Percentiles rank a stretch among this genome's conserved stretches.
Conservation (phyloP, 2,797 vertebrate species). For the Parauchenoglanis punctatus region DNA sequence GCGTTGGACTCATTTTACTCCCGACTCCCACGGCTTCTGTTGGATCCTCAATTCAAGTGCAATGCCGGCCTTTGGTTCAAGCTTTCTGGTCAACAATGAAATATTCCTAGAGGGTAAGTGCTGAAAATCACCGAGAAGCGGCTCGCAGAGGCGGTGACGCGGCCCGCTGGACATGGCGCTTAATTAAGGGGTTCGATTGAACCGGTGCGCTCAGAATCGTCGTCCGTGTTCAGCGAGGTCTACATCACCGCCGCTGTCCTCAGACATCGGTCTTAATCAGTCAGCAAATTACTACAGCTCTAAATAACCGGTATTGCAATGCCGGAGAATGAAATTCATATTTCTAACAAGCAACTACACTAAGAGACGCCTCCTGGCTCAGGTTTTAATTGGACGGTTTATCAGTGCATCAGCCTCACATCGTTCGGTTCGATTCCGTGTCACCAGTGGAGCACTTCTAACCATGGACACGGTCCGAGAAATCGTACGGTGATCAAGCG, state of each 20-base stretch:
- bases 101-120: background rate
- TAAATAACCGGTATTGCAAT: background rate
- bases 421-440: background rate
- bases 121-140: conserved; percentile 1
- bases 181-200: conserved; percentile 20
- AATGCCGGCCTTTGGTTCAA: background rate
- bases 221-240: background rate
- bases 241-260: background rate
- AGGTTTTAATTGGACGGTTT: conserved; percentile 13
- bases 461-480: background rate
- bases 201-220: background rate
- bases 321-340: background rate
- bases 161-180: background rate
- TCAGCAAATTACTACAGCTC: background rate
- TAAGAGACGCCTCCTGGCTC: background rate
- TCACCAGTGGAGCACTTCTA: background rate
- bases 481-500: background rate
- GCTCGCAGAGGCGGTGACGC: background rate
- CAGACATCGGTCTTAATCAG: conserved; percentile 19
- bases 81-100: background rate
- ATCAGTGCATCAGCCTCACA: background rate
- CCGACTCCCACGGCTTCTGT: background rate
- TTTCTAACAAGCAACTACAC: background rate
- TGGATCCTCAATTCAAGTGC: background rate
- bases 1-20: background rate